A percentile compares a stretch with the other conserved stretches of the same genome.
These are phyloP conservation scores for Fregata magnificens DNA, from an alignment of 2,113 vertebrate genomes.

Conservation along the genomic window DNA sequence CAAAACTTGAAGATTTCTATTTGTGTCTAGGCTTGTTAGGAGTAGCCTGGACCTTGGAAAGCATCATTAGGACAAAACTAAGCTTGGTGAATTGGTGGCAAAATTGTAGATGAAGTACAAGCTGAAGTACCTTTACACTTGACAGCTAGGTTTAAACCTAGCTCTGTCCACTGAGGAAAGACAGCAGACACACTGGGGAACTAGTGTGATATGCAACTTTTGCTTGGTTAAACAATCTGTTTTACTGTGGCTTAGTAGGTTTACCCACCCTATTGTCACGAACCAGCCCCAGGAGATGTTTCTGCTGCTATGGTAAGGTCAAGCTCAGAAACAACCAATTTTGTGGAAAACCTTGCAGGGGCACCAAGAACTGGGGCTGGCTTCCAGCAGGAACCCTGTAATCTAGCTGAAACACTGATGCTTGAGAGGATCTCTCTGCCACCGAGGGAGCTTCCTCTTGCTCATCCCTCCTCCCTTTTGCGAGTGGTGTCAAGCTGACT, in stretches of 20 bases:
- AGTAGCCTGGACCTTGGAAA: neutral
- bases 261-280: neutral
- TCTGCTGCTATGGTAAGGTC: neutral
- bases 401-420: neutral
- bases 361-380: neutral
- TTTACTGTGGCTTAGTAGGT: neutral
- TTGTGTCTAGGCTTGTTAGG: neutral
- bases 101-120: neutral
- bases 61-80: neutral
- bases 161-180: neutral
- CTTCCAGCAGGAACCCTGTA: neutral
- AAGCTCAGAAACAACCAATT: neutral
- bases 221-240: neutral
- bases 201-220: neutral
- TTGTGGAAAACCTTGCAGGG: neutral
- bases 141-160: neutral
- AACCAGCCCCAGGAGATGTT: neutral
- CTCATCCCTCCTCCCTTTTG: neutral
- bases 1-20: neutral
- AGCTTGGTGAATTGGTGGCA: neutral
- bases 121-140: neutral
- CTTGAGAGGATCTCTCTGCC: neutral
- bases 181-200: neutral
- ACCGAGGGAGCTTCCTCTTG: neutral
- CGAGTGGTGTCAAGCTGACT: neutral